A percentile compares a stretch with the other conserved stretches of the same genome.
phyloP scores from a whole-genome alignment of 1,140 invertebrate genomes.

The Macrobrachium rosenbergii region DNA sequence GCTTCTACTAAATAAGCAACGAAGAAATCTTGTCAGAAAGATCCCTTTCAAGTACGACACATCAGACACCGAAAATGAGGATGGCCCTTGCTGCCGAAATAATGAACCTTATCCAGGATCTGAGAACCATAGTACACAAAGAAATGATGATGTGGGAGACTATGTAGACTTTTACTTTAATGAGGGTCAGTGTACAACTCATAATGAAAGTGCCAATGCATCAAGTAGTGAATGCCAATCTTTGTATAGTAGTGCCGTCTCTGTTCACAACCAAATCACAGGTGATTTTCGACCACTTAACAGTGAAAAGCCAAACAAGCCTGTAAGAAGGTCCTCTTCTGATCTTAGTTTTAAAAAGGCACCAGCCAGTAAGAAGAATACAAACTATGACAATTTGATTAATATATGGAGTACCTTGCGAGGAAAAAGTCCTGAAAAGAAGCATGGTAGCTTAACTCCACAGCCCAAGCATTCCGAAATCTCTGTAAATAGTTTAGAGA shows the following conservation, averaged over 20 bases:
- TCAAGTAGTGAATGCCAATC: constrained; percentile 65
- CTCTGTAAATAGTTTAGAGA: constrained; percentile 22
- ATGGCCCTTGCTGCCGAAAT: constrained; percentile 34
- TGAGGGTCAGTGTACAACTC: constrained; percentile 15
- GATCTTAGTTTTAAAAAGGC: constrained; percentile 52
- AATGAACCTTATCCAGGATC: constrained; percentile 8
- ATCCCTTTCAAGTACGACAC: constrained; percentile 69
- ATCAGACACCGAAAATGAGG: constrained; percentile 73
- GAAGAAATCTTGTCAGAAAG: constrained; percentile 73
- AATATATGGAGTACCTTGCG: constrained; percentile 45
- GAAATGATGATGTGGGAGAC: constrained; percentile 39
- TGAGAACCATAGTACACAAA: constrained; percentile 2
- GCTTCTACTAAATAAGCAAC: constrained; percentile 74
- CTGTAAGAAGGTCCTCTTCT: constrained; percentile 42
- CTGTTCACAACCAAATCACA: constrained; percentile 62
- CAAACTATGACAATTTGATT: constrained; percentile 47
- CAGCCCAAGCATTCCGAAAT: not conserved
- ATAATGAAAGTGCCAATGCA: constrained; percentile 53
- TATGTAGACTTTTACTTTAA: constrained; percentile 59
- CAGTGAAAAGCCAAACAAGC: constrained; percentile 33
- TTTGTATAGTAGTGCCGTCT: constrained; percentile 67
- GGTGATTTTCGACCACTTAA: constrained; percentile 1
- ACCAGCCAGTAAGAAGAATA: constrained; percentile 20
- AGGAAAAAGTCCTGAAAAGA: constrained; percentile 53
- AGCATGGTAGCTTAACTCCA: not conserved